A percentile compares a stretch with the other conserved stretches of the same genome.
Evolutionary conservation across 2,888 invertebrate genomes (phyloP).

Genomic region (Athripsodes cinereus): DNA sequence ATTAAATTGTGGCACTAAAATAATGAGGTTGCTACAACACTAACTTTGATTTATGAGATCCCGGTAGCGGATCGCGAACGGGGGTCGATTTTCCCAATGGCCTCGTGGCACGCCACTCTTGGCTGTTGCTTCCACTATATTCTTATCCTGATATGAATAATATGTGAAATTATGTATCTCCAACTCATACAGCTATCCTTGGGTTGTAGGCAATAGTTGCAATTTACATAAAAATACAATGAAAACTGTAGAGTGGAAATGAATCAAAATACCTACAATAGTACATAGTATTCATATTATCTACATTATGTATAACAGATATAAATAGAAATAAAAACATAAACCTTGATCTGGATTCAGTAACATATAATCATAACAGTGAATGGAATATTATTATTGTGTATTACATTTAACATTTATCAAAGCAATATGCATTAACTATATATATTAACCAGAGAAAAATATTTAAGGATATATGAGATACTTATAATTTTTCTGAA

Average conservation of each 20-base stretch:
- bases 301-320: too few relatives aligned
- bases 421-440: too few relatives aligned
- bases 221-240: constrained; percentile 5
- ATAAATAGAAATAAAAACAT: too few relatives aligned
- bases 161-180: not conserved
- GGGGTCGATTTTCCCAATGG: constrained; percentile 19
- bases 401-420: too few relatives aligned
- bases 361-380: too few relatives aligned
- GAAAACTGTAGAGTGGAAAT: not conserved
- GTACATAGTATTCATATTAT: too few relatives aligned
- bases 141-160: not conserved
- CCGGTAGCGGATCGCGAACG: constrained; percentile 11
- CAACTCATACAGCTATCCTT: not conserved
- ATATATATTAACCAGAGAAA: too few relatives aligned
- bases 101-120: constrained; percentile 16
- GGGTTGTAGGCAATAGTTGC: not conserved
- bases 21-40: constrained; percentile 23
- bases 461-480: too few relatives aligned
- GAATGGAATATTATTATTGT: too few relatives aligned
- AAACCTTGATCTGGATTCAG: too few relatives aligned
- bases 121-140: constrained; percentile 14
- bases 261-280: too few relatives aligned
- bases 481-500: too few relatives aligned
- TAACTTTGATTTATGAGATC: constrained; percentile 20
- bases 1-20: constrained; percentile 17